Evolutionary conservation across 2,113 vertebrate species (phyloP), one percentile per base, ranked within the genome.

Genomic region (Sciurus niger): DNA sequence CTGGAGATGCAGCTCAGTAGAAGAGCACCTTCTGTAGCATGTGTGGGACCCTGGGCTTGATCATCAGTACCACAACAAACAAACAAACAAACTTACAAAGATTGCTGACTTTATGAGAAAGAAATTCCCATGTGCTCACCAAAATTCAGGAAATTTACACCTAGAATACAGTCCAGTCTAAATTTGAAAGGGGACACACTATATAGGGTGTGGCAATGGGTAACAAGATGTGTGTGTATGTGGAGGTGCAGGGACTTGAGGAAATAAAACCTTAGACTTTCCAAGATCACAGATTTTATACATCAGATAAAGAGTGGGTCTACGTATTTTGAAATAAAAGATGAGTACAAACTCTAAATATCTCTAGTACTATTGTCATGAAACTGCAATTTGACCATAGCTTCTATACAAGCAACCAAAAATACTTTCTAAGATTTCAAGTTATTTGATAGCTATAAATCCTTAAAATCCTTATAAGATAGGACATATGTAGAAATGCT

Each of bases 381-480:
- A 77, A 84, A 60, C 53, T 83, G 67, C 92, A 95, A 95, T 78
- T 70, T 96, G 68, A 97, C 8, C 37, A 40, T 14, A 89, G 43
- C 55, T 30, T 84, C 82, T 93, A 84, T 85, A 63, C 4, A 88
- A 93, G 32, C 60, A 70, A 90, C n/a, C 30, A 87, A 87, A 83
- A 96, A 53, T 79, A 37, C 32, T 93, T 92, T 85, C 93, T 96
- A 96, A 96, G 90, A 92, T 93, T 96, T 94, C 84, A 74, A 74
- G 96, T 95, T 68, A 96, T 85, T 92, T 90, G 89, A 96, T 83
- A 94, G 78, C 22, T 32, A 37, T 79, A 96, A 96, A 84, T 55
- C 65, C 86, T 95, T 84, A 87, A 93, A 67, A 89, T 40, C 28
- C 32, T 58, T 84, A 48, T 65, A 74, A 32, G 37, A 53, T 51